phyloP scores from a whole-genome alignment of 2,888 invertebrate species.

The Mythimna ferrago region DNA sequence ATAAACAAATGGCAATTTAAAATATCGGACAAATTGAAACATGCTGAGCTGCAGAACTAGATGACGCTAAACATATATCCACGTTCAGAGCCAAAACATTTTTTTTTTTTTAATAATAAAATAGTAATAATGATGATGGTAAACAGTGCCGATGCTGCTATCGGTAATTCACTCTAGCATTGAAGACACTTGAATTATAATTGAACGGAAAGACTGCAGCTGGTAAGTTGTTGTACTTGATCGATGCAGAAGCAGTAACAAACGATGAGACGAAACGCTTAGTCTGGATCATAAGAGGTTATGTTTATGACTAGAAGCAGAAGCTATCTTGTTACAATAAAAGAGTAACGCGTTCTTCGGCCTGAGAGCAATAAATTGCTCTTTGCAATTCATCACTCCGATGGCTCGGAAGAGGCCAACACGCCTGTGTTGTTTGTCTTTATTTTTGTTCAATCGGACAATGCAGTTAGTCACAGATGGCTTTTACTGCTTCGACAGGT shows the following conservation, averaged over 20 bases:
- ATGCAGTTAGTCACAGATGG: slow-evolving; percentile 50
- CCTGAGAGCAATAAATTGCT: slow-evolving; percentile 22
- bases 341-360: not conserved
- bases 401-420: slow-evolving; percentile 7
- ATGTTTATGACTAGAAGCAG: not conserved
- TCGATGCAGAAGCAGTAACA: no score
- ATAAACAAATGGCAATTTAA: not conserved
- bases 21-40: not conserved
- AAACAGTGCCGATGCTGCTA: no score
- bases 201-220: no score
- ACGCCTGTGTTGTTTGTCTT: slow-evolving; percentile 26
- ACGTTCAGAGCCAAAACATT: no score
- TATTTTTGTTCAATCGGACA: slow-evolving; percentile 39
- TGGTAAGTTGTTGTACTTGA: no score
- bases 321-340: not conserved
- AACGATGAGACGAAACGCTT: no score
- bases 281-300: no score
- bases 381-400: slow-evolving; percentile 10
- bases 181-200: no score
- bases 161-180: no score
- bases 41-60: not conserved
- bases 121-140: no score
- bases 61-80: no score
- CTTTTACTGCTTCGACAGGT: slow-evolving; percentile 44
- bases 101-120: no score